phyloP scores from a whole-genome alignment of 2,888 invertebrate genomes.

The Xanthia icteritia region DNA sequence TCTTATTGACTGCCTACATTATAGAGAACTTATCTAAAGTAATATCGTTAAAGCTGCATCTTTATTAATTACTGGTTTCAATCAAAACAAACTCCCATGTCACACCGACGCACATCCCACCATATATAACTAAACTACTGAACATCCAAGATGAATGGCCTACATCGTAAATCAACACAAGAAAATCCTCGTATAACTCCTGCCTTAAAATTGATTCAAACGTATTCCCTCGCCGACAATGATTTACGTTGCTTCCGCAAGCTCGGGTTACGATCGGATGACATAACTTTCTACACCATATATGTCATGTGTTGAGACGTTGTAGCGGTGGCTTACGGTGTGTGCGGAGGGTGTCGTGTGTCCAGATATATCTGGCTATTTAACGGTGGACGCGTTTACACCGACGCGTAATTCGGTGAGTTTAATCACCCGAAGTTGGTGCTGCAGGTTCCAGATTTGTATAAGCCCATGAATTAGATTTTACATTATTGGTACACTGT shows the following conservation, averaged over 20 bases:
- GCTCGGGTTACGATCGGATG: slow-evolving; percentile 75
- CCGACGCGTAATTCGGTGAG: slow-evolving; percentile 65
- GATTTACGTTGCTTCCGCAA: slow-evolving; percentile 69
- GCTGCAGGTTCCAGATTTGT: neutral
- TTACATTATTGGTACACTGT: neutral
- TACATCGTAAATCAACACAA: slow-evolving; percentile 60
- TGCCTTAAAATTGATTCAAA: slow-evolving; percentile 64
- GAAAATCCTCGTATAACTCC: slow-evolving; percentile 44
- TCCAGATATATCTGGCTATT: slow-evolving; percentile 85
- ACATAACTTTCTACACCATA: slow-evolving; percentile 83
- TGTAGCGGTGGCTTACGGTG: slow-evolving; percentile 80
- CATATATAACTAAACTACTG: slow-evolving; percentile 34
- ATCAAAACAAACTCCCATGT: neutral
- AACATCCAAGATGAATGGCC: slow-evolving; percentile 42
- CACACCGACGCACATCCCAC: slow-evolving; percentile 2
- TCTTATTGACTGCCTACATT: neutral
- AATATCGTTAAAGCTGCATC: neutral
- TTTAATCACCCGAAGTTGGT: slow-evolving; percentile 16
- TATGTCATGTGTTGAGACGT: slow-evolving; percentile 79
- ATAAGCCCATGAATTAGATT: neutral
- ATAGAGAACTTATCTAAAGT: neutral
- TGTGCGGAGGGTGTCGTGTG: slow-evolving; percentile 80
- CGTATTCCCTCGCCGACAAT: slow-evolving; percentile 64
- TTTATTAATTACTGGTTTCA: slow-evolving; percentile 34
- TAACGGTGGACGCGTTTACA: slow-evolving; percentile 76